Evolutionary conservation across 2,797 vertebrate genomes (phyloP).

Genomic region (Ctenochaetus hawaiiensis): DNA sequence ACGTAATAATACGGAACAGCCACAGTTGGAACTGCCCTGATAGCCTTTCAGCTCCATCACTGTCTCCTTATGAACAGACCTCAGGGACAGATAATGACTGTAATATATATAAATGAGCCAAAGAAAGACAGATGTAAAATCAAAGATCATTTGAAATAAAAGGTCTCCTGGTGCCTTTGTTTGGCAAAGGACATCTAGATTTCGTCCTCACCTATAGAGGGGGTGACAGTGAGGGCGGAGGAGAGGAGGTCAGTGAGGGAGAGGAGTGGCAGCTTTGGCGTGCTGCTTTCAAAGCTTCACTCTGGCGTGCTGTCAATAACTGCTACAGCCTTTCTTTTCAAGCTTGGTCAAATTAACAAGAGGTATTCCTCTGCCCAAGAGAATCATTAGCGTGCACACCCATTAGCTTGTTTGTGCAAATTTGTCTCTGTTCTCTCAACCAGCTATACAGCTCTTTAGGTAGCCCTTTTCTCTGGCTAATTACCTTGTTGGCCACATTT

Average conservation of each 20-base stretch:
- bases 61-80: slow-evolving; percentile 73
- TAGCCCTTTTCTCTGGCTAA: slow-evolving; percentile 72
- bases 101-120: slow-evolving; percentile 78
- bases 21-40: slow-evolving; percentile 60
- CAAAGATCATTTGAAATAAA: slow-evolving; percentile 70
- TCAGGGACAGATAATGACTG: slow-evolving; percentile 72
- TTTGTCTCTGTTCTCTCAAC: slow-evolving; percentile 70
- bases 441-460: slow-evolving; percentile 65
- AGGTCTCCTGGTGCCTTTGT: slow-evolving; percentile 73
- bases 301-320: slow-evolving; percentile 81
- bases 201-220: slow-evolving; percentile 42
- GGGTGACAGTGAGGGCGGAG: slow-evolving; percentile 41
- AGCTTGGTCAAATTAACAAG: slow-evolving; percentile 84
- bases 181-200: slow-evolving; percentile 66
- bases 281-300: slow-evolving; percentile 69
- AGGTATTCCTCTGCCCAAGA: slow-evolving; percentile 80
- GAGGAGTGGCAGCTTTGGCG: slow-evolving; percentile 44
- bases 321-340: slow-evolving; percentile 66
- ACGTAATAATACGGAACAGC: slow-evolving; percentile 58
- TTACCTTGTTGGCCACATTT: slow-evolving; percentile 81
- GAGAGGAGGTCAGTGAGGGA: slow-evolving; percentile 56
- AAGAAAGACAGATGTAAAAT: slow-evolving; percentile 77
- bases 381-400: slow-evolving; percentile 79
- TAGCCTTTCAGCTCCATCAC: slow-evolving; percentile 70
- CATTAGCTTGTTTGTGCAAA: slow-evolving; percentile 82